A percentile compares a stretch with the other conserved stretches of the same genome.
Conservation (phyloP, 53 echinoderm and acorn worm genomes). For the Mesocentrotus franciscanus region DNA sequence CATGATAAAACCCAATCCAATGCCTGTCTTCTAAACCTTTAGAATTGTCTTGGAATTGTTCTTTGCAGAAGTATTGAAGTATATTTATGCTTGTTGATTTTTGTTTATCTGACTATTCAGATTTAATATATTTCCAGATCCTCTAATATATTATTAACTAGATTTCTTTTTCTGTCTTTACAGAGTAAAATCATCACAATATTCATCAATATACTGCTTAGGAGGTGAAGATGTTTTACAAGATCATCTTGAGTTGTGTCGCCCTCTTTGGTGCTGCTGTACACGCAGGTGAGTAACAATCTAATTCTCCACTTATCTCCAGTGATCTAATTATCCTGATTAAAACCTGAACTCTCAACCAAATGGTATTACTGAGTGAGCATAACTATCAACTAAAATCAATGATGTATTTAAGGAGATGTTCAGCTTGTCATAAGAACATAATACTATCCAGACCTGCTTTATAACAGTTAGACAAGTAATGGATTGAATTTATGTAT, state of each 20-base stretch:
- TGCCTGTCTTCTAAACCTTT: too few relatives aligned
- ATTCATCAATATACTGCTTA: not conserved
- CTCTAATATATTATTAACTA: not conserved
- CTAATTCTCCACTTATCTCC: too few relatives aligned
- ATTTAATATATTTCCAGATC: not conserved
- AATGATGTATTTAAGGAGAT: too few relatives aligned
- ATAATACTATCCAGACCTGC: too few relatives aligned
- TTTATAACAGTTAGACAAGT: too few relatives aligned
- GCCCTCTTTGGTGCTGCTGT: constrained; percentile 48
- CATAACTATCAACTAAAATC: too few relatives aligned
- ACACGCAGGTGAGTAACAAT: not conserved
- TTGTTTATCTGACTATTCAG: not conserved
- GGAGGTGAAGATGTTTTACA: not conserved
- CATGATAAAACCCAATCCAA: too few relatives aligned
- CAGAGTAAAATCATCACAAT: not conserved
- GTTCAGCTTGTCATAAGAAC: too few relatives aligned
- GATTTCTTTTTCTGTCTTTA: not conserved
- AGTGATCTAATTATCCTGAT: too few relatives aligned
- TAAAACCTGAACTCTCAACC: not conserved
- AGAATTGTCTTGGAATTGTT: too few relatives aligned
- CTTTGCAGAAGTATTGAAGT: not conserved
- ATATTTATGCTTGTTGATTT: not conserved
- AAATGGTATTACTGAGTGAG: not conserved
- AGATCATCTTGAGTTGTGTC: constrained; percentile 1
- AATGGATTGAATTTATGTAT: not conserved